Percentiles rank a stretch among this genome's conserved stretches.
phyloP scores from a whole-genome alignment of 2,888 invertebrate genomes.

The Polyommatus icarus region DNA sequence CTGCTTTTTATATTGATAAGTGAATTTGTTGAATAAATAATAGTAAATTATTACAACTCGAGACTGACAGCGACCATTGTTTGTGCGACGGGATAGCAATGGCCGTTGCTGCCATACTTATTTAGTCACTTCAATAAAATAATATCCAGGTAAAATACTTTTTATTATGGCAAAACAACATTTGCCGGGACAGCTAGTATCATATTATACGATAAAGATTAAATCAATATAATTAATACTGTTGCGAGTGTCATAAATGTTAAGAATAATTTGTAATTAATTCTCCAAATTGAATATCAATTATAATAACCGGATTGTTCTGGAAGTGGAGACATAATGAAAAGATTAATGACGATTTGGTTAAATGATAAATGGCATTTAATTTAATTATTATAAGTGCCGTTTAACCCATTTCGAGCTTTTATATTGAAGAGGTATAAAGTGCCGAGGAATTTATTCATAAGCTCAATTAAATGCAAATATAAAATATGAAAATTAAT shows the following conservation, averaged over 20 bases:
- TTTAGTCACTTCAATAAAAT: too few relatives aligned
- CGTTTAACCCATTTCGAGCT: constrained; percentile 14
- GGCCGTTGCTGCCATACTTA: too few relatives aligned
- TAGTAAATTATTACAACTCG: too few relatives aligned
- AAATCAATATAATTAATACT: not conserved
- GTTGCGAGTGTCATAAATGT: not conserved
- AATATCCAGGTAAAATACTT: too few relatives aligned
- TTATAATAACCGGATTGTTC: constrained; percentile 11
- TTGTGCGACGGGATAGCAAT: too few relatives aligned
- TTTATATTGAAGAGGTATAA: constrained; percentile 16
- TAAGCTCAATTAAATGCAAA: constrained; percentile 19
- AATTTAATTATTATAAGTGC: constrained; percentile 24
- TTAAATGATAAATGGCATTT: constrained; percentile 15
- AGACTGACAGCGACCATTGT: too few relatives aligned
- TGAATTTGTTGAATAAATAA: too few relatives aligned
- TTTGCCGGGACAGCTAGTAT: too few relatives aligned
- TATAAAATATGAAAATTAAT: constrained; percentile 11
- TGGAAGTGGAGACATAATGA: constrained; percentile 2
- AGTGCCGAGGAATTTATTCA: constrained; percentile 12
- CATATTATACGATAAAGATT: not conserved
- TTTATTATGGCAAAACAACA: too few relatives aligned
- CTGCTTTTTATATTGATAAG: too few relatives aligned
- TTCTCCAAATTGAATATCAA: not conserved
- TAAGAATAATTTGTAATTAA: not conserved
- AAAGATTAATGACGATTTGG: constrained; percentile 18